These are phyloP conservation scores for Epinephelus awoara DNA, from an alignment of 2,797 vertebrate species.

Conservation along the genomic window DNA sequence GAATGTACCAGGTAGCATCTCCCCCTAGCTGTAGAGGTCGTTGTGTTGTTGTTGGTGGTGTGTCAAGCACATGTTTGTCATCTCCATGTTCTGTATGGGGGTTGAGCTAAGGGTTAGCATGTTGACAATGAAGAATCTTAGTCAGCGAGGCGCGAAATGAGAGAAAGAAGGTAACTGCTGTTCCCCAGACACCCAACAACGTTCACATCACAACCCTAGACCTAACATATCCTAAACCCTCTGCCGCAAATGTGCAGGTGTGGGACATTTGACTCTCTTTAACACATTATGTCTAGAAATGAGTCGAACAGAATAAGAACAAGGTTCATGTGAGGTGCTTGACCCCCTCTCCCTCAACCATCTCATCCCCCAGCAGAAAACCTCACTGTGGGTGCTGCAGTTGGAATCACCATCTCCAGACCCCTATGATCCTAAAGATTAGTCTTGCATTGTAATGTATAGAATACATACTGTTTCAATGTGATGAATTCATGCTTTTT, in stretches of 20 bases:
- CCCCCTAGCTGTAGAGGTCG: constrained; percentile 40
- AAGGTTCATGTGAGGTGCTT: constrained; percentile 61
- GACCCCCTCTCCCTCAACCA: constrained; percentile 32
- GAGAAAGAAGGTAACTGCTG: constrained; percentile 74
- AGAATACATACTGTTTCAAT: neutral
- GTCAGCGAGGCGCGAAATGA: constrained; percentile 77
- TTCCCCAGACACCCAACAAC: constrained; percentile 51
- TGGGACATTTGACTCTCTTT: constrained; percentile 33
- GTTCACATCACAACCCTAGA: constrained; percentile 7
- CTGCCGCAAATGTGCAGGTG: neutral
- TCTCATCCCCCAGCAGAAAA: neutral
- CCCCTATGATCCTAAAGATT: neutral
- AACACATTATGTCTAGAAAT: constrained; percentile 54
- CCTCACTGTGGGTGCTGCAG: neutral
- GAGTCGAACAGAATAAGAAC: constrained; percentile 73
- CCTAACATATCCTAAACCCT: constrained; percentile 25
- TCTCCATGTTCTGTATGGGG: constrained; percentile 44
- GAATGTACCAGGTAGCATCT: constrained; percentile 29
- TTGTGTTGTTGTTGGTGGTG: constrained; percentile 39
- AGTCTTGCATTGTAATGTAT: neutral
- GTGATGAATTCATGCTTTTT: constrained; percentile 2
- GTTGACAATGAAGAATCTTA: constrained; percentile 82
- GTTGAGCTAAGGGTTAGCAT: constrained; percentile 68
- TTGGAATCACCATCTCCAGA: neutral
- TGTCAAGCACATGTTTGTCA: constrained; percentile 55